Evolutionary conservation across 2,797 vertebrate species (phyloP).

Genomic region (Neosilurus mollespiculum): DNA sequence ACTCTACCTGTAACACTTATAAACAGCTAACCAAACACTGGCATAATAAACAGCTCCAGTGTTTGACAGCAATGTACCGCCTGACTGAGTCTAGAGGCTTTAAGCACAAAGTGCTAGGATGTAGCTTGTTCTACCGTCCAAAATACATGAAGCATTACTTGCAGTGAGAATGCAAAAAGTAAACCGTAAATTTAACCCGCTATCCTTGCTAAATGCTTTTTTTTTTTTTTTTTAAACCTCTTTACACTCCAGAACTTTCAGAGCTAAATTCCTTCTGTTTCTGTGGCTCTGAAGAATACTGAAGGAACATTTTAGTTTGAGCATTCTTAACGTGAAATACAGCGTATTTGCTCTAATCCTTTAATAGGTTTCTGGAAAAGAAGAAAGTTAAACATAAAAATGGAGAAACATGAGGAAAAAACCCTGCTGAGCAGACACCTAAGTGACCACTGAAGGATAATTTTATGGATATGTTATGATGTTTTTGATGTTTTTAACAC

Average conservation of each 20-base stretch:
- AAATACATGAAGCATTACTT: neutral
- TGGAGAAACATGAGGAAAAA: constrained; percentile 39
- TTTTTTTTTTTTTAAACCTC: no score
- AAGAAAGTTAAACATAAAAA: constrained; percentile 43
- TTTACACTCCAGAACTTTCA: constrained; percentile 32
- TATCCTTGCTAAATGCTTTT: neutral
- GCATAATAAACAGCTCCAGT: no score
- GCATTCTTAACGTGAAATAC: constrained; percentile 54
- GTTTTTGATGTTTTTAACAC: neutral
- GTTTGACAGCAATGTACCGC: no score
- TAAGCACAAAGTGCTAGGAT: neutral
- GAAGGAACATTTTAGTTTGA: constrained; percentile 85
- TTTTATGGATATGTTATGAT: constrained; percentile 9
- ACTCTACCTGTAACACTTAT: no score
- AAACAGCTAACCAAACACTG: no score
- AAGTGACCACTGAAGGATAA: constrained; percentile 40
- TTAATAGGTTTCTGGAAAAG: constrained; percentile 30
- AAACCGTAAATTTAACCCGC: neutral
- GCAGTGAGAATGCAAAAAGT: neutral
- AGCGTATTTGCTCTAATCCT: constrained; percentile 53
- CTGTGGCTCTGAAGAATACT: constrained; percentile 59
- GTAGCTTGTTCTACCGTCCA: neutral
- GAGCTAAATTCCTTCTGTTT: constrained; percentile 54
- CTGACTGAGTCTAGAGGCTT: constrained; percentile 1
- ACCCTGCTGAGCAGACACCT: constrained; percentile 46